Base-by-base conservation (phyloP, 1,140 invertebrate genomes). In the Orius insidiosus region DNA sequence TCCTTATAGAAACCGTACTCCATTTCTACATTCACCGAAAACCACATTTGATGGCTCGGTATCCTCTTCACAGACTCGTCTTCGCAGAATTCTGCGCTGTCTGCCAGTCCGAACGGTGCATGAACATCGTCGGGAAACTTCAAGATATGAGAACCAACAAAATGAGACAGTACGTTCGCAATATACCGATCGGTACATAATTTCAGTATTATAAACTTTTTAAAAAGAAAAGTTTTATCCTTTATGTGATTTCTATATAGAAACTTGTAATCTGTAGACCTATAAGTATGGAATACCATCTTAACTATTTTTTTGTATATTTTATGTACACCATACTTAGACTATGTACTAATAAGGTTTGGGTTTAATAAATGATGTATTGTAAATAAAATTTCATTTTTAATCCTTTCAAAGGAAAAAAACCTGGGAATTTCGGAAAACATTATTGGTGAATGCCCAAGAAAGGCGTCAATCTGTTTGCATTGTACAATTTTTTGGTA, bases 81-180 rank as follows among this genome's bases (percentile, higher is more conserved):
- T 46, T 45, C 3, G 67, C 70, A 2, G 68, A 74, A 49, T 72
- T 70, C 54, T 75, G 72, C 51, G 68, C 65, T 10, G 51, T 64
- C 9, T 75, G 72, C 46, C 66, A 68, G 46, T 62, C 59, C 10
- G 66, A 70, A 38, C 61, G 54, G 3, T 63, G 62, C 34, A 64
- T 65, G 63, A 53, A 62, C 46, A 58, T 59, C 7, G 58, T 66
- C 4, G 60, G 63, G 34, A 64, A 68, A 48, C 60, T 67, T 47
- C 62, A 67, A n/a, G 60, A 64, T 18, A 7, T 63, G 59, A 41
- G 59, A 61, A 53, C 63, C 60, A 19, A n/a, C 13, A 40, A 33
- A 42, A 41, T 52, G 39, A 49, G 35, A 42, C 9, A 46, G 11
- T 52, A 44, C 15, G 16, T 30, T 9, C 33, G 15, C 9, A 46